Evolutionary conservation across 2,797 vertebrate genomes (phyloP).

Genomic region (Leptoclinus maculatus): DNA sequence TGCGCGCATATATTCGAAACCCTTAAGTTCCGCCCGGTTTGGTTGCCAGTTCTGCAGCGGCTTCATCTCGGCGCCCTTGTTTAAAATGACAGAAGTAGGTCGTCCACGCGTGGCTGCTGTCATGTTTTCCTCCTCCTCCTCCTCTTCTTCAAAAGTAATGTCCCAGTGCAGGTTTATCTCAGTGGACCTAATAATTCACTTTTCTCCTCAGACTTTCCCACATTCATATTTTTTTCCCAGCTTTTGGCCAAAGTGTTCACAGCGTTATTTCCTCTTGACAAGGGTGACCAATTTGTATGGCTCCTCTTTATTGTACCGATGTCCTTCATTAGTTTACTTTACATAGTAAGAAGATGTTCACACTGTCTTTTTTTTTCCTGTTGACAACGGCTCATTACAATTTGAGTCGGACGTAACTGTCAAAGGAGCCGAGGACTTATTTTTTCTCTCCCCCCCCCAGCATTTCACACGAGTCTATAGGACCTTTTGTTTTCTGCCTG

Average conservation of each 20-base stretch:
- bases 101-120: constrained; percentile 11
- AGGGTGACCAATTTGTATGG: constrained; percentile 19
- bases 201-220: not conserved
- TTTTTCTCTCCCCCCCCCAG: not conserved
- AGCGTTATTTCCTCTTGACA: constrained; percentile 21
- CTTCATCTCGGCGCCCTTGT: constrained; percentile 6
- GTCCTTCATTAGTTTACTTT: constrained; percentile 45
- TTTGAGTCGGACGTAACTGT: constrained; percentile 46
- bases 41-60: constrained; percentile 15
- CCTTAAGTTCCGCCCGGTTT: not conserved
- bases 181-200: not conserved
- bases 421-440: constrained; percentile 23
- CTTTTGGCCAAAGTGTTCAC: not conserved
- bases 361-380: constrained; percentile 6
- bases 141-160: not conserved
- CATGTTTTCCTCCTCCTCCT: not conserved
- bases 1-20: constrained; percentile 33
- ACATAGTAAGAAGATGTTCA: constrained; percentile 28
- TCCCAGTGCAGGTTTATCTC: not conserved
- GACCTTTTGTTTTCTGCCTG: constrained; percentile 62
- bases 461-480: constrained; percentile 54
- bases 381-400: constrained; percentile 44
- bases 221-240: not conserved
- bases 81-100: constrained; percentile 18
- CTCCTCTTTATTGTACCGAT: constrained; percentile 8